A percentile compares a stretch with the other conserved stretches of the same genome.
phyloP scores from a whole-genome alignment of 1,140 invertebrate species.

The Geopemphigus sp. region DNA sequence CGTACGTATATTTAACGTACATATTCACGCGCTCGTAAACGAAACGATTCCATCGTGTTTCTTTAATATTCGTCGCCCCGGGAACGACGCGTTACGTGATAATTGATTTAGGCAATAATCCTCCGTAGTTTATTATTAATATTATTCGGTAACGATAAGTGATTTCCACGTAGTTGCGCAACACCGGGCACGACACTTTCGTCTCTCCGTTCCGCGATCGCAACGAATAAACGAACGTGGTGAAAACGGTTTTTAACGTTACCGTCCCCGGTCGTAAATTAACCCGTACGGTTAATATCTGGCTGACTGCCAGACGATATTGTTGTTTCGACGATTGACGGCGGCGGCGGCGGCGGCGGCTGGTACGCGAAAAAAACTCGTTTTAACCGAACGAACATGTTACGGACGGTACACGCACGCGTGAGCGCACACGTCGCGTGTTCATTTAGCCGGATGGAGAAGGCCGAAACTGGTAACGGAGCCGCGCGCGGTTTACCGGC shows the following conservation, averaged over 20 bases:
- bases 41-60: too few species aligned
- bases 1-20: too few species aligned
- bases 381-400: conserved; percentile 14
- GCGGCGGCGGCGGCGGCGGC: not conserved
- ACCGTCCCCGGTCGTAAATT: conserved; percentile 5
- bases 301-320: conserved; percentile 20
- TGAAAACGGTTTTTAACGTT: conserved; percentile 5
- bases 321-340: conserved; percentile 25
- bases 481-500: too few species aligned
- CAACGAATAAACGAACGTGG: too few species aligned
- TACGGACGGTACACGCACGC: too few species aligned
- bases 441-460: too few species aligned
- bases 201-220: too few species aligned
- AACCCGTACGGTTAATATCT: not conserved
- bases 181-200: too few species aligned
- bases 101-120: not conserved
- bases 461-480: too few species aligned
- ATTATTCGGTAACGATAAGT: not conserved
- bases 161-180: not conserved
- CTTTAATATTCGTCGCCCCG: too few species aligned
- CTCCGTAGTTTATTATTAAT: not conserved
- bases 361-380: conserved; percentile 28
- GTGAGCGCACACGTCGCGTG: not conserved
- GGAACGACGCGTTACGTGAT: not conserved
- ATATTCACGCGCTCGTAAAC: too few species aligned